A percentile compares a stretch with the other conserved stretches of the same genome.
Conservation (phyloP, 1,140 invertebrate species). For the Anthonomus grandis region DNA sequence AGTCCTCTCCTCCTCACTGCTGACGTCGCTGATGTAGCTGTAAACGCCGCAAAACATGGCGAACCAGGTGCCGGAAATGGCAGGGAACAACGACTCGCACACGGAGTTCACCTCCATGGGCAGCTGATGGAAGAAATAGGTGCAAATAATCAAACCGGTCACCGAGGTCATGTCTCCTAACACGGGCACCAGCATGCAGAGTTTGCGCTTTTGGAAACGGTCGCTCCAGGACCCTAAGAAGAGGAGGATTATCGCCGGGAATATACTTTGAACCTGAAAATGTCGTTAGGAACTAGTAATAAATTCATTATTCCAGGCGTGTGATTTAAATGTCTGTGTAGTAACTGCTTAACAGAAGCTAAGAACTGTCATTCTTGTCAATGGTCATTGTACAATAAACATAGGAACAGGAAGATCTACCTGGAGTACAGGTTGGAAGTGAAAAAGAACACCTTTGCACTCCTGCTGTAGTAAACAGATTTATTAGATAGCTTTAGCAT, state of each 20-base stretch:
- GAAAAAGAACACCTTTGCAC: no score
- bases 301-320: no score
- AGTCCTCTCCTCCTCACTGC: conserved; percentile 56
- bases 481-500: no score
- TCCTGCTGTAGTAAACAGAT: no score
- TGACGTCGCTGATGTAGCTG: conserved; percentile 58
- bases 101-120: conserved; percentile 55
- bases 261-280: conserved; percentile 51
- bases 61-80: conserved; percentile 57
- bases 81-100: conserved; percentile 56
- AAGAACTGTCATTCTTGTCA: no score
- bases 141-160: conserved; percentile 38
- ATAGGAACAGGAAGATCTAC: no score
- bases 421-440: no score
- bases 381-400: no score
- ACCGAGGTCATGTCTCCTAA: conserved; percentile 50
- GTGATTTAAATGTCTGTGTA: no score
- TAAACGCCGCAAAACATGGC: conserved; percentile 62
- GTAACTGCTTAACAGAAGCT: no score
- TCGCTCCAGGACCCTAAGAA: conserved; percentile 64
- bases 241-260: conserved; percentile 56
- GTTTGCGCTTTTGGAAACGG: conserved; percentile 56
- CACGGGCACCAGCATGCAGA: conserved; percentile 56
- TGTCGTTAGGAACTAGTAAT: no score
- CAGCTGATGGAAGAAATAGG: conserved; percentile 49